Conservation (phyloP, 2,797 vertebrate genomes). For the Denticeps clupeoides region DNA sequence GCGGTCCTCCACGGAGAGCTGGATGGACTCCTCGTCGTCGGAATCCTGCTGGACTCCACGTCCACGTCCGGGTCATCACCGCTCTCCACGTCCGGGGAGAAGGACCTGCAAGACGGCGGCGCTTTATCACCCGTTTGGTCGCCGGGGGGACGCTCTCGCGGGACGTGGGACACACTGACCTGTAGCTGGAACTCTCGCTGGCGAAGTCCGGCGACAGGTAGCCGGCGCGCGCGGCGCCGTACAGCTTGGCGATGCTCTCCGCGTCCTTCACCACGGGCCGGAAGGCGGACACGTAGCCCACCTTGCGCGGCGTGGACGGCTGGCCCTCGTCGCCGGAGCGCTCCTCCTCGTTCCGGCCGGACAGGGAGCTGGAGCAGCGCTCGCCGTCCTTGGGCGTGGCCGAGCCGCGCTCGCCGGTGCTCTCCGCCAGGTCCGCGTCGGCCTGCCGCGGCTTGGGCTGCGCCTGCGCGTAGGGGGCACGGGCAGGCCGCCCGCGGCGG, state of each 20-base stretch:
- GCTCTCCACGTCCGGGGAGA: constrained; percentile 71
- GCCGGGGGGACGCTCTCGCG: too few relatives aligned
- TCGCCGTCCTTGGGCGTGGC: constrained; percentile 62
- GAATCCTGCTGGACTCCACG: constrained; percentile 77
- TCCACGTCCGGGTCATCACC: constrained; percentile 72
- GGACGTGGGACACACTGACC: too few relatives aligned
- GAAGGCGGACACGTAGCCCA: constrained; percentile 86
- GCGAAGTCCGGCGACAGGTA: constrained; percentile 85
- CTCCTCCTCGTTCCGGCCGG: constrained; percentile 57
- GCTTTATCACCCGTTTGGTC: too few relatives aligned
- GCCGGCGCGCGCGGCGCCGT: constrained; percentile 67
- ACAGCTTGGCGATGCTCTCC: constrained; percentile 92
- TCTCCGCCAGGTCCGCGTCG: constrained; percentile 55
- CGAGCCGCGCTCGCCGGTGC: constrained; percentile 52
- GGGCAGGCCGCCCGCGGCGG: constrained; percentile 73
- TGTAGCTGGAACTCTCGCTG: constrained; percentile 87
- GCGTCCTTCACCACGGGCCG: constrained; percentile 87
- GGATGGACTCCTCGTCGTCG: constrained; percentile 71
- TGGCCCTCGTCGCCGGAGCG: constrained; percentile 59
- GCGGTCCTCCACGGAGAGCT: constrained; percentile 46
- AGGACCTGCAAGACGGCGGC: too few relatives aligned
- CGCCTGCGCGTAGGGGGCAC: constrained; percentile 72
- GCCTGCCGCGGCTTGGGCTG: constrained; percentile 63
- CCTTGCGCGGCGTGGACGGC: constrained; percentile 56
- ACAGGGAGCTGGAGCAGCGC: constrained; percentile 57